A percentile compares a stretch with the other conserved stretches of the same genome.
phyloP scores from a whole-genome alignment of 2,888 invertebrate genomes.

The Drosophila koepferae region DNA sequence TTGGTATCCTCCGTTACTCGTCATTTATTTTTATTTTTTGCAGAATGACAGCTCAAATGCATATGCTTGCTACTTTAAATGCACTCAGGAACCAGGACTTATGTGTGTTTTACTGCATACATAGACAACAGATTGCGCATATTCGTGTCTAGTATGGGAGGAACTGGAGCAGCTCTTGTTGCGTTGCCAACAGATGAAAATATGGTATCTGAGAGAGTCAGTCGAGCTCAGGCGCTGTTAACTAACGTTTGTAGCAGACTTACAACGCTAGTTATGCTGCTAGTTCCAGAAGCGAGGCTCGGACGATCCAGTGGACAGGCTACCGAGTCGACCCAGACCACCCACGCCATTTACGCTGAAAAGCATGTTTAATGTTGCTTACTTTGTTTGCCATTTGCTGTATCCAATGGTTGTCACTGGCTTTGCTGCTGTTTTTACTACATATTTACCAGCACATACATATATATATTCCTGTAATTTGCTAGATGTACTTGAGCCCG shows the following conservation, averaged over 20 bases:
- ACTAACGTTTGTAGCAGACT: slow-evolving; percentile 23
- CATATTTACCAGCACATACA: slow-evolving; percentile 33
- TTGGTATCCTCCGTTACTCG: slow-evolving; percentile 4
- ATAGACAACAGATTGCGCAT: neutral
- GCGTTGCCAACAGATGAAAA: slow-evolving; percentile 33
- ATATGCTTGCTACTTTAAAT: slow-evolving; percentile 2
- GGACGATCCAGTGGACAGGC: neutral
- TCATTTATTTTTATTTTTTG: slow-evolving; percentile 8
- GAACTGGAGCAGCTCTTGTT: slow-evolving; percentile 34
- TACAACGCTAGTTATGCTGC: neutral
- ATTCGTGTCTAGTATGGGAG: neutral
- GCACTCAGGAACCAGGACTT: slow-evolving; percentile 20
- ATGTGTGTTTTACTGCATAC: slow-evolving; percentile 27
- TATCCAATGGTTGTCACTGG: slow-evolving; percentile 37
- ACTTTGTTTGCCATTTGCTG: slow-evolving; percentile 69
- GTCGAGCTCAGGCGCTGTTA: slow-evolving; percentile 23
- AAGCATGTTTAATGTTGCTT: slow-evolving; percentile 75
- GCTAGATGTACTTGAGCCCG: slow-evolving; percentile 44
- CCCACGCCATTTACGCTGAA: slow-evolving; percentile 74
- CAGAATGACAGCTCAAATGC: neutral
- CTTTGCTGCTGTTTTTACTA: slow-evolving; percentile 31
- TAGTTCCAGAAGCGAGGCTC: slow-evolving; percentile 1
- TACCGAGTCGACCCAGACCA: slow-evolving; percentile 34
- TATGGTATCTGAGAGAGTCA: slow-evolving; percentile 1
- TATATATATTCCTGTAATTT: slow-evolving; percentile 73